These are phyloP conservation scores for Apodemus agrarius DNA, from an alignment of 2,797 vertebrate genomes.

Conservation along the genomic window DNA sequence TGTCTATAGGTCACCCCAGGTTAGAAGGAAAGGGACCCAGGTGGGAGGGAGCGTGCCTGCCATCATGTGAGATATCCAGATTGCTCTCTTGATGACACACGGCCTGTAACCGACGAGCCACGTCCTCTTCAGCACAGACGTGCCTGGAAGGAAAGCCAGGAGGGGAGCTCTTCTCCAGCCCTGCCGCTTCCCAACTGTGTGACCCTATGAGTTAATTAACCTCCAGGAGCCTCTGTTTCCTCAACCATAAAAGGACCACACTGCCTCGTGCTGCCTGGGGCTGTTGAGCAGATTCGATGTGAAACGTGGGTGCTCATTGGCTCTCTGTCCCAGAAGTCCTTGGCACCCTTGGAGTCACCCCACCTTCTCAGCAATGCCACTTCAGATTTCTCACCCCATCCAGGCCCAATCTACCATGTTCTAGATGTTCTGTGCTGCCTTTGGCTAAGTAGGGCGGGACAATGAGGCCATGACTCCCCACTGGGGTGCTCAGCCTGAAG, in stretches of 20 bases:
- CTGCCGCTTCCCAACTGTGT: background rate
- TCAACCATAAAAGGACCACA: too few species aligned
- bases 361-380: background rate
- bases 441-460: background rate
- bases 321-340: fast-evolving
- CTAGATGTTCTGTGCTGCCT: too few species aligned
- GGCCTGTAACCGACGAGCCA: background rate
- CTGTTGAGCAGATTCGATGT: background rate
- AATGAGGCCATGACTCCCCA: background rate
- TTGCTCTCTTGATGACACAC: background rate
- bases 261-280: background rate
- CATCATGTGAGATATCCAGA: background rate
- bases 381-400: background rate
- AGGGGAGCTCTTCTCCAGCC: background rate
- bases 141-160: background rate
- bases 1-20: fast-evolving
- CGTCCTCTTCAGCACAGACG: background rate
- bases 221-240: background rate
- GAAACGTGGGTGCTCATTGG: background rate
- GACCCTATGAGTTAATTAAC: background rate
- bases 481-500: background rate
- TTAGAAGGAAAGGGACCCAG: too few species aligned
- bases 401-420: background rate
- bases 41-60: fast-evolving
- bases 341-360: background rate